These are phyloP conservation scores for Ptychoptera albimana DNA, from an alignment of 2,888 invertebrate genomes.

Conservation along the genomic window DNA sequence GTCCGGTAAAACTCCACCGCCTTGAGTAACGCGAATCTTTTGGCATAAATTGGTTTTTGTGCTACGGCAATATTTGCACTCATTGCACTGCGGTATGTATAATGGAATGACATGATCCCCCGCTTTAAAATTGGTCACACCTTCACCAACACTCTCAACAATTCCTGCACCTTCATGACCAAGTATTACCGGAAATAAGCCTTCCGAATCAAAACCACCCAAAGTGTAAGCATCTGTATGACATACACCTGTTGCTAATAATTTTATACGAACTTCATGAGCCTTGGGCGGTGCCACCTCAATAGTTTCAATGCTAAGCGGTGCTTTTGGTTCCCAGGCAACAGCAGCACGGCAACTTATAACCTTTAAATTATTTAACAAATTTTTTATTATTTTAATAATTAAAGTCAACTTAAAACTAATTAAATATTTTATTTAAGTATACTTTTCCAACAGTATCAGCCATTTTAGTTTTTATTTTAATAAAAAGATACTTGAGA, in stretches of 20 bases:
- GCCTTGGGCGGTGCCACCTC: constrained; percentile 89
- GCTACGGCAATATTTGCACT: constrained; percentile 91
- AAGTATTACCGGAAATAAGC: constrained; percentile 77
- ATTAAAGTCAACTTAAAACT: too few species aligned
- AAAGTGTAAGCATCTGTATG: constrained; percentile 89
- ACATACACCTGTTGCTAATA: constrained; percentile 67
- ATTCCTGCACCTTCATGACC: constrained; percentile 96
- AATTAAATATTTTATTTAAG: too few species aligned
- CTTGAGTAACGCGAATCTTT: constrained; percentile 76
- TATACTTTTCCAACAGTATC: too few species aligned
- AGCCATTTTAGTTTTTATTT: too few species aligned
- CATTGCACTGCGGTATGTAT: constrained; percentile 91
- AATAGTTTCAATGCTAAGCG: constrained; percentile 76
- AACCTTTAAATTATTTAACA: constrained; percentile 40
- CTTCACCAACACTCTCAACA: constrained; percentile 92
- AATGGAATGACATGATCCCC: constrained; percentile 89
- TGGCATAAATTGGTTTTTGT: constrained; percentile 95
- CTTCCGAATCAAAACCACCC: constrained; percentile 79
- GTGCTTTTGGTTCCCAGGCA: constrained; percentile 88
- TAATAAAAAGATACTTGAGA: too few species aligned
- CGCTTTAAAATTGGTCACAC: constrained; percentile 68
- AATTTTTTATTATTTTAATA: too few species aligned
- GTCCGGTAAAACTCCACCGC: constrained; percentile 83
- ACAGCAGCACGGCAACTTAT: constrained; percentile 92
- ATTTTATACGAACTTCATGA: constrained; percentile 77